Conservation (phyloP, 2,888 invertebrate genomes). For the Pomacea canaliculata region DNA sequence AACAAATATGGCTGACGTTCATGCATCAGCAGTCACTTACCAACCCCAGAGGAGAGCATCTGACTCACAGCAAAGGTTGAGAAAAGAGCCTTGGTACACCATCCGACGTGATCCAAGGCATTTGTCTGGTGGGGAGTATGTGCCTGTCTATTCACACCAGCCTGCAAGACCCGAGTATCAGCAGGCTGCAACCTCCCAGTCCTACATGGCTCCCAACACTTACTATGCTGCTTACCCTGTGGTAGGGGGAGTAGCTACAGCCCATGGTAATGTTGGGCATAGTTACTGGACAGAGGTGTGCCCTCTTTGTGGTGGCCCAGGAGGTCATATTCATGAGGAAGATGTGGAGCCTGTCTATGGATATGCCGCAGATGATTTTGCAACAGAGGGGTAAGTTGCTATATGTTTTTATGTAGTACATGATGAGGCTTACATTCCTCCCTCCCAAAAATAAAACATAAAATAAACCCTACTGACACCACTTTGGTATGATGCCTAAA, state of each 20-base stretch:
- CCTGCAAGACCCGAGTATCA: not conserved
- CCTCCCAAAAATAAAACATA: too few relatives aligned
- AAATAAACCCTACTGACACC: too few relatives aligned
- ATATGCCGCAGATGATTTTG: conserved; percentile 20
- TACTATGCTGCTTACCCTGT: conserved; percentile 5
- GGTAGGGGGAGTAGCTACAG: not conserved
- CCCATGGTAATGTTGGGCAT: not conserved
- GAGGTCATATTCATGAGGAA: conserved; percentile 50
- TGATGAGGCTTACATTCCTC: not conserved
- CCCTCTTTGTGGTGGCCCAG: conserved; percentile 52
- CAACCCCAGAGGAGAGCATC: not conserved
- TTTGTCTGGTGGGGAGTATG: conserved; percentile 1
- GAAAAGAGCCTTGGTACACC: conserved; percentile 23
- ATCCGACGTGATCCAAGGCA: conserved; percentile 24
- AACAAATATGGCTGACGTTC: conserved; percentile 7
- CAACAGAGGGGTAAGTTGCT: conserved; percentile 4
- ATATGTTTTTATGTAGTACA: not conserved
- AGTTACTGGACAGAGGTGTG: conserved; percentile 33
- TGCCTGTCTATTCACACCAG: not conserved
- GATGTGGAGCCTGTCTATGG: conserved; percentile 33
- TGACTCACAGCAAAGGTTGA: not conserved
- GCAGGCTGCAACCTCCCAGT: not conserved
- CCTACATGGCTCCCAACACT: not conserved
- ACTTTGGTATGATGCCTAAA: too few relatives aligned
- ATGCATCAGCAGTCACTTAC: conserved; percentile 10